Conservation (phyloP, 2,113 vertebrate species). For the Gobio gobio region DNA sequence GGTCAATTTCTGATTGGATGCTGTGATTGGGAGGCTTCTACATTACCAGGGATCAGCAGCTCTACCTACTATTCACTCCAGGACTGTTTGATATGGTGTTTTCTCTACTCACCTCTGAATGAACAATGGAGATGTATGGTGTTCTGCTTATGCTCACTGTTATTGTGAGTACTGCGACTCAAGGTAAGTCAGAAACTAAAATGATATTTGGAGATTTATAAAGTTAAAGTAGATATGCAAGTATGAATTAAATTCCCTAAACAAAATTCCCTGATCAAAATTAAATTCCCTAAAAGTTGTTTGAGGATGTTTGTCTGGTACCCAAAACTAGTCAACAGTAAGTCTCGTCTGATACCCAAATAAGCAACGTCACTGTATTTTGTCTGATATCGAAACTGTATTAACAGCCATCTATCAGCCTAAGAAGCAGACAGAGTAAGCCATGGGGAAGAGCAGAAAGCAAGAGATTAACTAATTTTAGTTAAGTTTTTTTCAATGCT, state of each 20-base stretch:
- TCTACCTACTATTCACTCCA: background rate
- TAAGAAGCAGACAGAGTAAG: no score
- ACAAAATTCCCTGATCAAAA: no score
- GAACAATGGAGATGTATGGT: background rate
- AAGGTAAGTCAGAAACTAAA: background rate
- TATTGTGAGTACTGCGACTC: background rate
- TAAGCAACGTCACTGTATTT: rapidly evolving
- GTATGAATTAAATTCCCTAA: background rate
- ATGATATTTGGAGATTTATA: background rate
- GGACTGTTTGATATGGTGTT: background rate
- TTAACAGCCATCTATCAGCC: no score
- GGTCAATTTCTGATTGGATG: constrained; percentile 10
- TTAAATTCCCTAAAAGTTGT: background rate
- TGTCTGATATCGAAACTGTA: no score
- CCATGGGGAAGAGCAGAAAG: no score
- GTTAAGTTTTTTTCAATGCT: no score
- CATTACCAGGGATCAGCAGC: background rate
- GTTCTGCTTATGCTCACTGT: background rate
- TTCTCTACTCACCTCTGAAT: background rate
- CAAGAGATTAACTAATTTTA: no score
- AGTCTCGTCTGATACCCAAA: no score
- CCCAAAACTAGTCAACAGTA: no score
- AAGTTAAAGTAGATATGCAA: background rate
- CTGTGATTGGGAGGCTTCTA: background rate
- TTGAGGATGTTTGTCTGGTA: background rate